Percentiles rank a stretch among this genome's conserved stretches.
phyloP scores from a whole-genome alignment of 30 jellyfish, hydroid and myxozoan species.

The Hydra vulgaris region DNA sequence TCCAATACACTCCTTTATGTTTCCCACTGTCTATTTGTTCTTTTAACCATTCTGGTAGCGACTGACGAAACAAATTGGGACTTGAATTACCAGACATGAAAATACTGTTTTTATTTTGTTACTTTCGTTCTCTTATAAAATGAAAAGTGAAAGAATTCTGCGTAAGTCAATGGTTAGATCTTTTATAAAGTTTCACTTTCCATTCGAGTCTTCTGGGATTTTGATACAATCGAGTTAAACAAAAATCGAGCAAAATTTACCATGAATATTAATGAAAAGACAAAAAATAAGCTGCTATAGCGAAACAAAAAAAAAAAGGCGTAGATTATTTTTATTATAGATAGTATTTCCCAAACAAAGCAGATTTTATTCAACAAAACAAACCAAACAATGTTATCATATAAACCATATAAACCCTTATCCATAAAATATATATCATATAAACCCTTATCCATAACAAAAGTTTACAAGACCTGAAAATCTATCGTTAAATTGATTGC shows the following conservation, averaged over 20 bases:
- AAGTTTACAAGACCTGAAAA: too few relatives aligned
- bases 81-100: conserved; percentile 25
- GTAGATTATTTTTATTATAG: too few relatives aligned
- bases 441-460: too few relatives aligned
- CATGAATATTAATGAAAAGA: too few relatives aligned
- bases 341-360: too few relatives aligned
- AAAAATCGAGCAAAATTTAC: neutral
- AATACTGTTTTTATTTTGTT: neutral
- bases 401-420: too few relatives aligned
- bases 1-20: conserved; percentile 35
- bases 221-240: neutral
- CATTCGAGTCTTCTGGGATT: neutral
- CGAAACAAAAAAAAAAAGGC: too few relatives aligned
- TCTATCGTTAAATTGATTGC: too few relatives aligned
- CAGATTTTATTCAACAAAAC: too few relatives aligned
- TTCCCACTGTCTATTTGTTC: conserved; percentile 38
- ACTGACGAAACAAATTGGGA: conserved; percentile 31
- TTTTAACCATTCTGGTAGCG: conserved; percentile 27
- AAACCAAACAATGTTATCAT: too few relatives aligned
- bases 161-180: conserved; percentile 3
- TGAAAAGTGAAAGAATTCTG: conserved; percentile 32
- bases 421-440: too few relatives aligned
- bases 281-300: too few relatives aligned
- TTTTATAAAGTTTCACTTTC: conserved; percentile 26
- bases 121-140: neutral